Conservation (phyloP, 2,113 vertebrate species). For the Lepus americanus region DNA sequence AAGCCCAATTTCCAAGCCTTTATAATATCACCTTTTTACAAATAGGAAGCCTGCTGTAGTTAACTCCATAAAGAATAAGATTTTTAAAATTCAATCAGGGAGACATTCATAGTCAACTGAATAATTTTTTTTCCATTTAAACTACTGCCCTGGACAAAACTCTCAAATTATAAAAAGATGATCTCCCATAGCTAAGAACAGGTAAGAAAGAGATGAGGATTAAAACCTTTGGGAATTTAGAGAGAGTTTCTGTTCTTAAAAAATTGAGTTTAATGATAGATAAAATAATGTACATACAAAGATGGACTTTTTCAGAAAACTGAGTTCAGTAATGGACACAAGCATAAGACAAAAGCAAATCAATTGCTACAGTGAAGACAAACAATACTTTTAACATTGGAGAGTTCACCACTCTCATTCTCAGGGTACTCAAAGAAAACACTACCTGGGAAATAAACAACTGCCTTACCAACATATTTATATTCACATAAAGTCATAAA, state of each 20-base stretch:
- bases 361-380: background rate
- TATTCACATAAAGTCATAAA: slow-evolving; percentile 30
- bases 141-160: background rate
- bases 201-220: slow-evolving; percentile 6
- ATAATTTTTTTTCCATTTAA: background rate
- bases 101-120: background rate
- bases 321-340: background rate
- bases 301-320: background rate
- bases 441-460: background rate
- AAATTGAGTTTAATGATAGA: slow-evolving; percentile 20
- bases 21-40: slow-evolving; percentile 10
- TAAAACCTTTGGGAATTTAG: background rate
- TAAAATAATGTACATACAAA: slow-evolving; percentile 30
- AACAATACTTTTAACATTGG: background rate
- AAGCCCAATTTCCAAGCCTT: slow-evolving; percentile 34
- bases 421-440: background rate
- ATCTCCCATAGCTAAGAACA: background rate
- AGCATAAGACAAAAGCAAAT: slow-evolving; percentile 49
- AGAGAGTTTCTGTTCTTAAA: slow-evolving; percentile 27
- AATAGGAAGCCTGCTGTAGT: background rate
- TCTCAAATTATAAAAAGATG: background rate
- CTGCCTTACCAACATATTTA: background rate
- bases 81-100: slow-evolving; percentile 15
- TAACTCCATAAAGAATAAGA: slow-evolving; percentile 16
- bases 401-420: background rate